Base-by-base conservation (phyloP, 2,113 vertebrate genomes). In the Paracanthobrama guichenoti region DNA sequence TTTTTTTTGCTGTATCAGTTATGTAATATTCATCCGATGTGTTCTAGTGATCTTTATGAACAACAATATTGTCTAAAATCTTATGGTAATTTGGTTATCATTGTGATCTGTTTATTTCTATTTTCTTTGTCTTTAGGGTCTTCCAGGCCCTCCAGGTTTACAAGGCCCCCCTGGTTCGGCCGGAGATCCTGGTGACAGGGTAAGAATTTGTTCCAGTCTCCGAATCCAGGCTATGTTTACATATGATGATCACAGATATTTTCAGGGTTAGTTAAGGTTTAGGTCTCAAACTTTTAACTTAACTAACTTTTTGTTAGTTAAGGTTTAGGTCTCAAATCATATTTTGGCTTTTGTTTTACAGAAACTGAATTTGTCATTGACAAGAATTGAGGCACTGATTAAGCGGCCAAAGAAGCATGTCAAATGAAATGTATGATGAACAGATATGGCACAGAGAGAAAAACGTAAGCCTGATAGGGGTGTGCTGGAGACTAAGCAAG, bases 161-260 rank as follows among this genome's bases (percentile, higher is more conserved):
- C 97, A 96, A 90, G 98, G 98, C 79, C 95, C 98, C 71, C 94
- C 96, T 82, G 98, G 98, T 79, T 85, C 96, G 71, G 74, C 95
- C 81, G 98, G 98, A 91, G 97, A 99, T 92, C 91, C 97, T 77
- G 98, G 98, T 57, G 97, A 98, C 83, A 96, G 98, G 94, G 98
- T 99, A 90, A 96, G 96, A 95, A 77, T 31, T 59, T 75, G 26
- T 78, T 86, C 6, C 22, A 62, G 24, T 81, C 12, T 28, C 13
- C 26, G 26, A 55, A 12, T 67, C 14, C 46, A 13, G 9, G 14
- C 5, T 60, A 75, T 75, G 26, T 57, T 57, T n/a, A n/a, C 18
- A 57, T 53, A 26, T 48, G 71, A 74, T 13, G 2, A 24, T 22
- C 71, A 73, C 71, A 50, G 78, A 11, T 14, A 46, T 62, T 85